phyloP scores from a whole-genome alignment of 2,888 invertebrate genomes.

The Coleophora deauratella region DNA sequence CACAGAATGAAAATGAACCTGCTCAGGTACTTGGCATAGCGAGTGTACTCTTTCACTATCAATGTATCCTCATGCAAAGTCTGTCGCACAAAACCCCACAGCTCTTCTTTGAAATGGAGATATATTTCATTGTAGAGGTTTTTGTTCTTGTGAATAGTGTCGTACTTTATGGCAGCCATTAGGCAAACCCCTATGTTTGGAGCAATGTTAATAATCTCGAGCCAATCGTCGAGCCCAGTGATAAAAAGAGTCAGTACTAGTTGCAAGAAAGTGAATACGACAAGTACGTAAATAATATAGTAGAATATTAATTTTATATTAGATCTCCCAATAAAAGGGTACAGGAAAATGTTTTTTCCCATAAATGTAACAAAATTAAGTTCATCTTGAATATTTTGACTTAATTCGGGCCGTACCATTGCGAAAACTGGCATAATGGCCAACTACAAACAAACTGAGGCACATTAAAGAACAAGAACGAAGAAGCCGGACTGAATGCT shows the following conservation, averaged over 20 bases:
- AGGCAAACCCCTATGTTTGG: conserved; percentile 51
- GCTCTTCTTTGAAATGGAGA: conserved; percentile 33
- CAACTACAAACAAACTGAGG: too few relatives aligned
- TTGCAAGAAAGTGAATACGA: conserved; percentile 36
- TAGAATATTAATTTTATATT: conserved; percentile 27
- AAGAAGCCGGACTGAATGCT: too few relatives aligned
- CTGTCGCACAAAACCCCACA: conserved; percentile 38
- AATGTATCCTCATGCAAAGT: conserved; percentile 24
- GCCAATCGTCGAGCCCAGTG: conserved; percentile 34
- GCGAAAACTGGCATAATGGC: too few relatives aligned
- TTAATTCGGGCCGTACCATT: too few relatives aligned
- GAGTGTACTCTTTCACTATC: conserved; percentile 32
- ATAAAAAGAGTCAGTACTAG: conserved; percentile 34
- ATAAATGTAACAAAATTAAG: conserved; percentile 34
- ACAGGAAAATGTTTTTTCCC: conserved; percentile 38
- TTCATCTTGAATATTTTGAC: conserved; percentile 10
- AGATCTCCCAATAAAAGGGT: conserved; percentile 37
- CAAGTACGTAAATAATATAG: conserved; percentile 22
- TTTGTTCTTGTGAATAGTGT: conserved; percentile 33
- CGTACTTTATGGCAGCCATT: conserved; percentile 43
- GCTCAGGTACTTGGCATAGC: conserved; percentile 26
- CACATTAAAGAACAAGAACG: too few relatives aligned
- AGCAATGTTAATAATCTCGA: conserved; percentile 46
- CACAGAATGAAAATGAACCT: conserved; percentile 40
- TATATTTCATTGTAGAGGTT: conserved; percentile 35